A percentile compares a stretch with the other conserved stretches of the same genome.
These are phyloP conservation scores for Pachydiplax longipennis DNA, from an alignment of 2,888 invertebrate species.

Conservation along the genomic window DNA sequence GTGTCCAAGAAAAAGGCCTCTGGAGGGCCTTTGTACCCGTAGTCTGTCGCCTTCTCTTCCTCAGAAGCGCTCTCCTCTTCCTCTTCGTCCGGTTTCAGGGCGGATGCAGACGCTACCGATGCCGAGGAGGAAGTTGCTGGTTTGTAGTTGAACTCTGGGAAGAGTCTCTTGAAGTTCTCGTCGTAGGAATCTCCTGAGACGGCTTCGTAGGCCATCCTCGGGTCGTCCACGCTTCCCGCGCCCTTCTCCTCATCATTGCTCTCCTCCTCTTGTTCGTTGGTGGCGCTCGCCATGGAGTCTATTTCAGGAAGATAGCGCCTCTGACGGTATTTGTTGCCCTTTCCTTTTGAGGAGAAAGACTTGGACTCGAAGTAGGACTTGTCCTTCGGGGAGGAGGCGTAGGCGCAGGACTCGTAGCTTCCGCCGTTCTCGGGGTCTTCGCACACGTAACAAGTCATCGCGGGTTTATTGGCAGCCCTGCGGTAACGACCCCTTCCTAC, in stretches of 20 bases:
- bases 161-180: slow-evolving; percentile 61
- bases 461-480: slow-evolving; percentile 57
- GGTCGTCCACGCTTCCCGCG: neutral
- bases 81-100: slow-evolving; percentile 14
- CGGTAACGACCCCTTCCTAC: slow-evolving; percentile 53
- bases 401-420: slow-evolving; percentile 81
- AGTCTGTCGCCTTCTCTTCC: slow-evolving; percentile 49
- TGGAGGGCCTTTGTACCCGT: slow-evolving; percentile 2
- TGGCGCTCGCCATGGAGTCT: neutral
- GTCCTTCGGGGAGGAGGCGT: slow-evolving; percentile 70
- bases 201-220: neutral
- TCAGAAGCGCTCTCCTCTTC: slow-evolving; percentile 49
- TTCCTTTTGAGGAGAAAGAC: slow-evolving; percentile 2
- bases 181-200: slow-evolving; percentile 54
- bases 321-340: neutral
- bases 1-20: slow-evolving; percentile 55
- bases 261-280: neutral
- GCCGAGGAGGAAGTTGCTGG: neutral
- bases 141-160: slow-evolving; percentile 57
- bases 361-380: slow-evolving; percentile 53
- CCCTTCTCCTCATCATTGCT: neutral
- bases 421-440: slow-evolving; percentile 77
- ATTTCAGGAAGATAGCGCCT: slow-evolving; percentile 1
- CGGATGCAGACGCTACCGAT: neutral
- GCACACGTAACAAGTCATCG: slow-evolving; percentile 65